Evolutionary conservation across 2,113 vertebrate species (phyloP), one percentile per base, ranked within the genome.

Genomic region (Talpa occidentalis): DNA sequence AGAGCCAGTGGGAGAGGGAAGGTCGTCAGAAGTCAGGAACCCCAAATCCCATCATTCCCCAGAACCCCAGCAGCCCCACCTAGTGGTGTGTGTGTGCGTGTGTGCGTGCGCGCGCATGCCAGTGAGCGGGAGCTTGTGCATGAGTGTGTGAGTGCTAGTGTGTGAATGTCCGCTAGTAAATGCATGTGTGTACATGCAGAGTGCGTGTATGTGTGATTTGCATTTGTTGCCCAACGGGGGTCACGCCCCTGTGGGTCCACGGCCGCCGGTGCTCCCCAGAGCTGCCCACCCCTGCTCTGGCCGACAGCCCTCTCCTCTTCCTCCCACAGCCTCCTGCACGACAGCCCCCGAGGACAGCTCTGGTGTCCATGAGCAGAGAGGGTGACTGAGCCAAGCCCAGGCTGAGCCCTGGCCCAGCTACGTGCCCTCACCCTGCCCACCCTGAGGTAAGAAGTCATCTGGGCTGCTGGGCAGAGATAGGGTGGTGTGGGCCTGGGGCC

Each of bases 401-500:
- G 42, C 89, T 76, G 37, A 49, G 17, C 22, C 66, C 24, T 56
- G 21, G 32, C 42, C 28, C 69, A n/a, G 42, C 10, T 72, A 40
- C 5, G 6, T 21, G 26, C 24, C 35, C 60, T 26, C 35, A 82
- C 32, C n/a, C 86, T 0, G 5, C 83, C 70, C 10, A 37, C 49
- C 22, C 32, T 14, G 62, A 93, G 95, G 97, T 97, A 94, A 97
- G 95, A 72, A 6, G 56, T 16, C 28, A 2, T 32, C n/a, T n/a
- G n/a, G n/a, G n/a, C n/a, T n/a, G n/a, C 37, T 15, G 44, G 84
- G 66, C 28, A 32, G 49, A 54, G 74, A 17, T 26, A 4, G 10
- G 60, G 52, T 14, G 32, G 35, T 0, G 4, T 62, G 10, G 52
- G 56, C 37, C 11, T 32, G 62, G 62, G 64, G 64, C 11, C 59